phyloP scores from a whole-genome alignment of 1,140 invertebrate genomes.

The Temnothorax longispinosus region DNA sequence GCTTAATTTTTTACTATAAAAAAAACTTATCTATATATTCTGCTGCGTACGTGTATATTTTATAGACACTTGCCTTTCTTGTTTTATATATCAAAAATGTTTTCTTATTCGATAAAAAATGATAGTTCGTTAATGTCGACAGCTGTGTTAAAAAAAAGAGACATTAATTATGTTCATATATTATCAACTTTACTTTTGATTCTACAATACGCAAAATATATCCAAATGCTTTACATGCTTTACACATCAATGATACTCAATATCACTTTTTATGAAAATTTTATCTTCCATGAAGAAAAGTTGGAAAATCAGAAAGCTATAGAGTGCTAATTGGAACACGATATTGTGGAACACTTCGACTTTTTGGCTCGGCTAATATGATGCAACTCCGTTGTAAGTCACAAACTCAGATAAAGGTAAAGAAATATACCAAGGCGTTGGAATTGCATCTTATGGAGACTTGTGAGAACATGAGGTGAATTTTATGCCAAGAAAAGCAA shows the following conservation, averaged over 20 bases:
- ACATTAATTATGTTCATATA: background rate
- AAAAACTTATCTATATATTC: background rate
- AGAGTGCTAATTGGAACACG: constrained; percentile 36
- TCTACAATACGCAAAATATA: background rate
- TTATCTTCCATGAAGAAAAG: constrained; percentile 9
- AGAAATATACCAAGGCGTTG: constrained; percentile 5
- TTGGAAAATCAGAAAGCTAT: background rate
- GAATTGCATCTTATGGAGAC: constrained; percentile 23
- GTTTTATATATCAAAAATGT: background rate
- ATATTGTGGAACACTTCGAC: constrained; percentile 40
- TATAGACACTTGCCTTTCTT: background rate
- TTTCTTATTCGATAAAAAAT: background rate
- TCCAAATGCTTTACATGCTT: background rate
- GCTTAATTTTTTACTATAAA: constrained; percentile 7
- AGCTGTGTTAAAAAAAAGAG: background rate
- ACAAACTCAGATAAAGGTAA: constrained; percentile 36
- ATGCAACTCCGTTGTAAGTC: constrained; percentile 37
- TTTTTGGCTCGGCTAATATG: constrained; percentile 27
- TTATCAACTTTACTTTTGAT: background rate
- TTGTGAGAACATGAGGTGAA: background rate
- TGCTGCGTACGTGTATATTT: background rate
- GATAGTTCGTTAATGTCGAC: background rate
- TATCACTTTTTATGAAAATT: background rate
- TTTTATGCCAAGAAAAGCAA: background rate
- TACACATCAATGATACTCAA: background rate